phyloP scores from a whole-genome alignment of 2,888 invertebrate genomes.

The Syritta pipiens region DNA sequence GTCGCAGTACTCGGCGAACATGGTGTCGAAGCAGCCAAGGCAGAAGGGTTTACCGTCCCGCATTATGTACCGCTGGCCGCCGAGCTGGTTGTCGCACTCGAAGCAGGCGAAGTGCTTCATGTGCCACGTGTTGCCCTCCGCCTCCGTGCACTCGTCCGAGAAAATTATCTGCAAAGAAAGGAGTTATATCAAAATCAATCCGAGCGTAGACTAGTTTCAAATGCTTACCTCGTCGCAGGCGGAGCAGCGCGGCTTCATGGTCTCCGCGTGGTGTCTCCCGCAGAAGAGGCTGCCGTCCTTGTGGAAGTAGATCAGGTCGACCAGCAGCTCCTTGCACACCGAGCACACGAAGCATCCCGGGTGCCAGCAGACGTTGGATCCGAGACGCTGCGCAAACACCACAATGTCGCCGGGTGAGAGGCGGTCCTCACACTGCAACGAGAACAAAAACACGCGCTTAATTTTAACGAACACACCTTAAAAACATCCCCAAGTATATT shows the following conservation, averaged over 20 bases:
- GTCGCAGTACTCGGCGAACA: constrained; percentile 98
- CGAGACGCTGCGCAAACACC: constrained; percentile 92
- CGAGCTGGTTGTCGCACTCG: constrained; percentile 95
- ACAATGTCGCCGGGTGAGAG: constrained; percentile 94
- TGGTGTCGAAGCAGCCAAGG: constrained; percentile 95
- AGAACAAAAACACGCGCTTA: no score
- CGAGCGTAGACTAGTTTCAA: not conserved
- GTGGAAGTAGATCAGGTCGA: constrained; percentile 98
- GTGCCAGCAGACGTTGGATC: constrained; percentile 93
- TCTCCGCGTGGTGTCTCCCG: constrained; percentile 98
- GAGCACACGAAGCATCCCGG: constrained; percentile 96
- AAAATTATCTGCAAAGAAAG: constrained; percentile 89
- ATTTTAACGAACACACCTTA: constrained; percentile 21
- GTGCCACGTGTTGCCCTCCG: constrained; percentile 98
- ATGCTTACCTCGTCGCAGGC: constrained; percentile 95
- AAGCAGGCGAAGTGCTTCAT: constrained; percentile 99
- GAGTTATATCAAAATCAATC: not conserved
- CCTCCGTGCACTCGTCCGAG: constrained; percentile 99
- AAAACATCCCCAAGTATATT: constrained; percentile 24
- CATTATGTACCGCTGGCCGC: constrained; percentile 99
- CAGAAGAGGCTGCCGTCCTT: constrained; percentile 94
- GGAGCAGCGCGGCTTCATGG: constrained; percentile 96
- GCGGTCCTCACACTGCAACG: constrained; percentile 90
- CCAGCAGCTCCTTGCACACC: constrained; percentile 95
- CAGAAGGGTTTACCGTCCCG: constrained; percentile 96